Evolutionary conservation across 2,113 vertebrate genomes (phyloP).

Genomic region (Piaya cayana): DNA sequence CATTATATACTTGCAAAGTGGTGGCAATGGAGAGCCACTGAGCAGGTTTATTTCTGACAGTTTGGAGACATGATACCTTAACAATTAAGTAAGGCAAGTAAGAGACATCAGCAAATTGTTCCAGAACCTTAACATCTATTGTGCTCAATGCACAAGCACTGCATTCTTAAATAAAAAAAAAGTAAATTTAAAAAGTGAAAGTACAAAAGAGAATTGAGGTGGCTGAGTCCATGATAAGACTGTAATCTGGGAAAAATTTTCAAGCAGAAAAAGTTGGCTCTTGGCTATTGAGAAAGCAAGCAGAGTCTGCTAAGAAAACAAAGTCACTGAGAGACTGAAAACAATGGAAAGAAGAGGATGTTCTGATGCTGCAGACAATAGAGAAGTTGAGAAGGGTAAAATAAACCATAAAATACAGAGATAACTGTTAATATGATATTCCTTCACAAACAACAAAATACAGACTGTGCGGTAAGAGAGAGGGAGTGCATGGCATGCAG

Average conservation of each 20-base stretch:
- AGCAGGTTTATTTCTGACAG: not conserved
- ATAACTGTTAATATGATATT: not conserved
- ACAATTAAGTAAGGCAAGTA: not conserved
- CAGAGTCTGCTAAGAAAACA: not conserved
- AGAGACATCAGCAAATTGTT: not conserved
- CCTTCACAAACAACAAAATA: not conserved
- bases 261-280: not conserved
- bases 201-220: not conserved
- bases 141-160: not conserved
- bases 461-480: fast-evolving
- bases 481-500: fast-evolving
- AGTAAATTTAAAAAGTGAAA: not conserved
- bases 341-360: not conserved
- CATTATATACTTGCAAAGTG: not conserved
- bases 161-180: not conserved
- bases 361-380: not conserved
- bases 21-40: not conserved
- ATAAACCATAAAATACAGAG: not conserved
- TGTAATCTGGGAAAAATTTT: not conserved
- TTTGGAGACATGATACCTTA: not conserved
- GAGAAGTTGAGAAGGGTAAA: not conserved
- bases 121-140: not conserved
- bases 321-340: not conserved
- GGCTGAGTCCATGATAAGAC: not conserved
- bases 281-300: not conserved